These are phyloP conservation scores for Lethrus apterus DNA, from an alignment of 1,140 invertebrate species.

Conservation along the genomic window DNA sequence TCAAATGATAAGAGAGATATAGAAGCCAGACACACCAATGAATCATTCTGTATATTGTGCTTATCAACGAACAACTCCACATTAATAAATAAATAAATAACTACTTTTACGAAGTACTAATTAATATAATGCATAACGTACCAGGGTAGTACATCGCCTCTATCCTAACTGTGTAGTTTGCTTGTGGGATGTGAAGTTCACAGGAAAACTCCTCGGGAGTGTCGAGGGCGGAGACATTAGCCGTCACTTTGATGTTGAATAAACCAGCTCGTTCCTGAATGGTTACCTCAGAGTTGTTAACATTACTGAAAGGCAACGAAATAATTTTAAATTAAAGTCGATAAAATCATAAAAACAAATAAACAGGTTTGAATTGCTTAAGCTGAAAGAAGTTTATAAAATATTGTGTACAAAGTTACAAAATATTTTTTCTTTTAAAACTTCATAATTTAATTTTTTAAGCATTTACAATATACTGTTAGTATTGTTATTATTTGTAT, in stretches of 20 bases:
- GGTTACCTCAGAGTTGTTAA: conserved; percentile 28
- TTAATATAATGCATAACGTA: no score
- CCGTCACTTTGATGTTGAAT: conserved; percentile 24
- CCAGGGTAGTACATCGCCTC: conserved; percentile 60
- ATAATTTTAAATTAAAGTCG: conserved; percentile 4
- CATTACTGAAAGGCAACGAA: conserved; percentile 27
- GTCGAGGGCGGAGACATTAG: conserved; percentile 45
- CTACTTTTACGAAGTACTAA: no score
- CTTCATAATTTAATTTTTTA: no score
- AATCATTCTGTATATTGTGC: no score
- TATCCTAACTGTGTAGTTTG: conserved; percentile 55
- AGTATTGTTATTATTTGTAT: no score
- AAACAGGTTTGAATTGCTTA: not conserved
- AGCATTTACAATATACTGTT: no score
- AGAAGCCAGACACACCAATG: no score
- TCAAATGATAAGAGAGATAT: no score
- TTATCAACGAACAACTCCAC: no score
- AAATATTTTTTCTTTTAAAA: no score
- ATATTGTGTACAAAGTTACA: conserved; percentile 9
- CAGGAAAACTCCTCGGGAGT: conserved; percentile 56
- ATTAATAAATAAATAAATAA: no score
- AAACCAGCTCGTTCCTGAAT: conserved; percentile 48
- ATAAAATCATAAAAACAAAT: conserved; percentile 5
- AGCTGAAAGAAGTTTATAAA: not conserved
- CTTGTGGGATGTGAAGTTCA: conserved; percentile 55